Percentiles rank a stretch among this genome's conserved stretches.
Evolutionary conservation across 2,113 vertebrate genomes (phyloP).

Genomic region (Laterallus jamaicensis): DNA sequence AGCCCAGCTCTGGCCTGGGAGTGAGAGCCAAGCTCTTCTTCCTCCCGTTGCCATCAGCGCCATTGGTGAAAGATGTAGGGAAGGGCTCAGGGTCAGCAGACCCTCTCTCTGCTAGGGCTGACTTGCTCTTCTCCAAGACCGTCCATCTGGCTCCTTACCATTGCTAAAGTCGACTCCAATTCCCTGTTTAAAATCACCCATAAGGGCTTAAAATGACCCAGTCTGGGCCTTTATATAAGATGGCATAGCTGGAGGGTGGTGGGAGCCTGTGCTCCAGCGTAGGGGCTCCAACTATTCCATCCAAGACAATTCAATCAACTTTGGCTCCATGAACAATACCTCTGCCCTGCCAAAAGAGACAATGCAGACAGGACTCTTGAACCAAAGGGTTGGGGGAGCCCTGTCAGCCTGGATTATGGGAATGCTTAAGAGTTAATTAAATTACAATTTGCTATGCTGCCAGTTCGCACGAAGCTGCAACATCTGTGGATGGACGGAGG

Average conservation of each 20-base stretch:
- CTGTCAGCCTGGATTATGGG: constrained; percentile 41
- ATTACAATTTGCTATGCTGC: constrained; percentile 79
- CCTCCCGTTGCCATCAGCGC: neutral
- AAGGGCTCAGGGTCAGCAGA: neutral
- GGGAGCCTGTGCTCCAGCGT: neutral
- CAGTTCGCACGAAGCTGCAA: constrained; percentile 69
- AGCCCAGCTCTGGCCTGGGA: neutral
- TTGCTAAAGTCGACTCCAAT: rapidly evolving
- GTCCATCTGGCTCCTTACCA: neutral
- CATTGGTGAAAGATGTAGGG: rapidly evolving
- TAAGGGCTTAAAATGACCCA: neutral
- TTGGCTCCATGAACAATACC: neutral
- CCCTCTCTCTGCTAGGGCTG: neutral
- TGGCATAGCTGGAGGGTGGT: neutral
- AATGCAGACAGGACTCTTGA: neutral
- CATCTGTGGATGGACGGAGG: constrained; percentile 66
- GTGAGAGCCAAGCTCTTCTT: neutral
- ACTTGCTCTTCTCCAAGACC: neutral
- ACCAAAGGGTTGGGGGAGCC: neutral
- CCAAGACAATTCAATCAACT: neutral
- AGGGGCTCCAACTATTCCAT: neutral
- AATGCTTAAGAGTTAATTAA: constrained; percentile 76
- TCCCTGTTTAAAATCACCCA: neutral
- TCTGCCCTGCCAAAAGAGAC: neutral
- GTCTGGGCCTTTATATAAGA: neutral